Evolutionary conservation across 2,888 invertebrate genomes (phyloP).

Genomic region (Eupithecia dodoneata): DNA sequence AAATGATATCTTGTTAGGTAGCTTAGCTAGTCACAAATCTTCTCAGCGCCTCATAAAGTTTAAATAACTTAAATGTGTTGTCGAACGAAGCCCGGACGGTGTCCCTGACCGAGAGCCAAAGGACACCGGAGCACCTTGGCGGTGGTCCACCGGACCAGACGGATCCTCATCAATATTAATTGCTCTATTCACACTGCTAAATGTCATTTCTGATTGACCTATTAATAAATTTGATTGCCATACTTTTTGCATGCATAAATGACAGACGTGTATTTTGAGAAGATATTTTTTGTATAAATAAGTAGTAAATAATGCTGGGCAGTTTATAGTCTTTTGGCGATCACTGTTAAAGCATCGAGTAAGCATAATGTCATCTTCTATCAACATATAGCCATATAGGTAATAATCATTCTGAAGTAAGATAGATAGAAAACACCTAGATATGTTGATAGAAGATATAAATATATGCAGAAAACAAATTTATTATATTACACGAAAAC

Average conservation of each 20-base stretch:
- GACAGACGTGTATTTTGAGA: neutral
- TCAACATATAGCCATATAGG: too few relatives aligned
- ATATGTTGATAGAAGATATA: too few relatives aligned
- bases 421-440: too few relatives aligned
- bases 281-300: neutral
- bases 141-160: neutral
- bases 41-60: neutral
- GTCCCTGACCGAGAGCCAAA: slow-evolving; percentile 25
- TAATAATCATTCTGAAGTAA: too few relatives aligned
- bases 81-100: neutral
- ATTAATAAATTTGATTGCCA: neutral
- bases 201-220: neutral
- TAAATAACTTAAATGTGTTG: neutral
- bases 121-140: slow-evolving; percentile 31
- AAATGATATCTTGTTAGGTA: neutral
- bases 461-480: too few relatives aligned
- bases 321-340: neutral
- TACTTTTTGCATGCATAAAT: neutral
- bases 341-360: too few relatives aligned
- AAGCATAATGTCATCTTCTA: too few relatives aligned
- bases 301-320: neutral
- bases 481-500: too few relatives aligned
- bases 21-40: neutral
- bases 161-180: neutral
- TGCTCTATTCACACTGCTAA: neutral